Conservation (phyloP, 2,888 invertebrate genomes). For the Drosophila borborema region DNA sequence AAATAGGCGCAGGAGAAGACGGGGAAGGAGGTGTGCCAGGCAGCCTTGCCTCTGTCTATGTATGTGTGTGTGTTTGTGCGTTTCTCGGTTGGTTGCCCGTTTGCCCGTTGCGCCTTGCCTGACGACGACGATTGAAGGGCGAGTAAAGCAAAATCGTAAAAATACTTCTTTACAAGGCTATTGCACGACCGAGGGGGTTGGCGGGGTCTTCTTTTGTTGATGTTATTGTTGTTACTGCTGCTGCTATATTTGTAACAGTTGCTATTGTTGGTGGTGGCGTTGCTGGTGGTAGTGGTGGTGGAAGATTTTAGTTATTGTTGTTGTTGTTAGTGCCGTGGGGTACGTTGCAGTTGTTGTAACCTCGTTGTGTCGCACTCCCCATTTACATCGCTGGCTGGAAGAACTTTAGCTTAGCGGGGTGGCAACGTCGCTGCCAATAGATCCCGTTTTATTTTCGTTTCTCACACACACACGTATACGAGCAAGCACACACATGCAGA, state of each 20-base stretch:
- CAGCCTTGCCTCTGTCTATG: slow-evolving; percentile 37
- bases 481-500: slow-evolving; percentile 18
- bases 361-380: slow-evolving; percentile 39
- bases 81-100: slow-evolving; percentile 47
- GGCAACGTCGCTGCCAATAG: slow-evolving; percentile 39
- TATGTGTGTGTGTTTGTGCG: slow-evolving; percentile 24
- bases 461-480: slow-evolving; percentile 31
- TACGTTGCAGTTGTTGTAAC: slow-evolving; percentile 60
- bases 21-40: slow-evolving; percentile 11
- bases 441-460: slow-evolving; percentile 73
- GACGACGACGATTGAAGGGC: slow-evolving; percentile 52
- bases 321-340: slow-evolving; percentile 46
- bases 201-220: slow-evolving; percentile 46
- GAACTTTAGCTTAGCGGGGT: slow-evolving; percentile 56
- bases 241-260: slow-evolving; percentile 66
- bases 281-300: slow-evolving; percentile 54
- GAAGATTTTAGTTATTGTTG: slow-evolving; percentile 54
- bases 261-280: slow-evolving; percentile 39
- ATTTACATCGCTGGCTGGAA: slow-evolving; percentile 38
- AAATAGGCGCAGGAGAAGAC: background rate
- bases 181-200: slow-evolving; percentile 59
- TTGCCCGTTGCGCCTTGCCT: slow-evolving; percentile 47
- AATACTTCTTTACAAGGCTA: slow-evolving; percentile 66
- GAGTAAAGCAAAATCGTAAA: slow-evolving; percentile 62
- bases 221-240: slow-evolving; percentile 31